A percentile compares a stretch with the other conserved stretches of the same genome.
Evolutionary conservation across 1,140 invertebrate genomes (phyloP).

Genomic region (Teleogryllus occipitalis): DNA sequence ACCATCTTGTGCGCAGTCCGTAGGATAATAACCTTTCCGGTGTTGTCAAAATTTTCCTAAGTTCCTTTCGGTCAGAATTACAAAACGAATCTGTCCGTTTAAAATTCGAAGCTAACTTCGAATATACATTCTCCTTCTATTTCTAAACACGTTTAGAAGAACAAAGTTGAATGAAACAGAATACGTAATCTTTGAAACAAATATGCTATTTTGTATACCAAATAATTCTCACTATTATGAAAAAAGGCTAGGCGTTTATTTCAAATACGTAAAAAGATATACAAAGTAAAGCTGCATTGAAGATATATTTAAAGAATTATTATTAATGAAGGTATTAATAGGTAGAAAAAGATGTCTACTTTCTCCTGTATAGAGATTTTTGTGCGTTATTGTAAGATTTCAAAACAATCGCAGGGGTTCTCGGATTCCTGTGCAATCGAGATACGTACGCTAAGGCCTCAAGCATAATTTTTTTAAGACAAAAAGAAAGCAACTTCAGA

Average conservation of each 20-base stretch:
- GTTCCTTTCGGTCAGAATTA: background rate
- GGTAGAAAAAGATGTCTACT: background rate
- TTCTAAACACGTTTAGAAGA: background rate
- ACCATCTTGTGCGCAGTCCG: background rate
- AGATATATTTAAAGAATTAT: conserved; percentile 6
- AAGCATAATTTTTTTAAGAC: background rate
- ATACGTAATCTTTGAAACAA: conserved; percentile 5
- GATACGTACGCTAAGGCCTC: background rate
- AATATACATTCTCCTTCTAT: background rate
- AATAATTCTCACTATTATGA: background rate
- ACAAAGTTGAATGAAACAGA: background rate
- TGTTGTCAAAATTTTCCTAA: conserved; percentile 1
- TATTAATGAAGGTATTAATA: background rate
- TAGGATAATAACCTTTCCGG: background rate
- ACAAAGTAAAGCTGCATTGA: background rate
- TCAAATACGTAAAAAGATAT: background rate
- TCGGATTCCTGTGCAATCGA: background rate
- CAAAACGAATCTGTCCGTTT: background rate
- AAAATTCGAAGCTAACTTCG: background rate
- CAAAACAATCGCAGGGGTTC: background rate
- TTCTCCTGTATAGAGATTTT: conserved; percentile 5
- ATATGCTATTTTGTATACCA: conserved; percentile 5
- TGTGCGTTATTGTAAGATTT: conserved; percentile 5
- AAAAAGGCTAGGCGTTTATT: conserved; percentile 1
- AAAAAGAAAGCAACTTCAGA: background rate